phyloP scores from a whole-genome alignment of 2,888 invertebrate species.

The Agrotis segetum region DNA sequence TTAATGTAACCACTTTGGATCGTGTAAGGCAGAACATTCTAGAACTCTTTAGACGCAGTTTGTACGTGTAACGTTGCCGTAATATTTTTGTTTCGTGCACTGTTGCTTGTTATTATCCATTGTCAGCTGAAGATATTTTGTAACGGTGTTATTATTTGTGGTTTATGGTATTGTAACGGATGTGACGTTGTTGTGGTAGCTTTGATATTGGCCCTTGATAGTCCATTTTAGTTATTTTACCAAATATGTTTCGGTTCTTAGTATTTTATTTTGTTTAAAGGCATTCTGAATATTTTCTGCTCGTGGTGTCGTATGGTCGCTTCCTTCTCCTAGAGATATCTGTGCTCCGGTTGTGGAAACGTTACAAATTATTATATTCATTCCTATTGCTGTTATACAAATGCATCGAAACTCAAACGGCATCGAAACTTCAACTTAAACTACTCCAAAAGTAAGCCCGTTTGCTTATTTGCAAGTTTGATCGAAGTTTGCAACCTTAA shows the following conservation, averaged over 20 bases:
- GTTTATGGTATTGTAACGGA: conserved; percentile 24
- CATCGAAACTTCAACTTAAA: too few species aligned
- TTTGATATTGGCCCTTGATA: conserved; percentile 16
- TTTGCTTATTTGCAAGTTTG: too few species aligned
- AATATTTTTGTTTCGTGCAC: conserved; percentile 48
- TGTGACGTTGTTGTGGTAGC: neutral
- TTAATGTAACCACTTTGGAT: neutral
- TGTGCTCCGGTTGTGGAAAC: too few species aligned
- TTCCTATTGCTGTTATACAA: neutral
- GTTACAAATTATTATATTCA: neutral
- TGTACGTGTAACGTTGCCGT: conserved; percentile 20
- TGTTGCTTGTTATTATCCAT: conserved; percentile 47
- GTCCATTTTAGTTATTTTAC: neutral
- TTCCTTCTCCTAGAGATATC: neutral
- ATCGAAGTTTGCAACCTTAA: neutral
- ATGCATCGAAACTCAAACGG: too few species aligned
- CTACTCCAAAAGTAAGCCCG: too few species aligned
- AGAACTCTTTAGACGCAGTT: conserved; percentile 20
- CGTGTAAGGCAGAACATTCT: conserved; percentile 29
- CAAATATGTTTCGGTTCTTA: neutral
- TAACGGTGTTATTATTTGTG: conserved; percentile 26
- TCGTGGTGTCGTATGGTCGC: neutral
- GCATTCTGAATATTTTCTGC: neutral
- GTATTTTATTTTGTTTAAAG: neutral
- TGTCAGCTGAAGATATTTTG: conserved; percentile 37